phyloP scores from a whole-genome alignment of 2,797 vertebrate genomes.

The Myotis vivesi region DNA sequence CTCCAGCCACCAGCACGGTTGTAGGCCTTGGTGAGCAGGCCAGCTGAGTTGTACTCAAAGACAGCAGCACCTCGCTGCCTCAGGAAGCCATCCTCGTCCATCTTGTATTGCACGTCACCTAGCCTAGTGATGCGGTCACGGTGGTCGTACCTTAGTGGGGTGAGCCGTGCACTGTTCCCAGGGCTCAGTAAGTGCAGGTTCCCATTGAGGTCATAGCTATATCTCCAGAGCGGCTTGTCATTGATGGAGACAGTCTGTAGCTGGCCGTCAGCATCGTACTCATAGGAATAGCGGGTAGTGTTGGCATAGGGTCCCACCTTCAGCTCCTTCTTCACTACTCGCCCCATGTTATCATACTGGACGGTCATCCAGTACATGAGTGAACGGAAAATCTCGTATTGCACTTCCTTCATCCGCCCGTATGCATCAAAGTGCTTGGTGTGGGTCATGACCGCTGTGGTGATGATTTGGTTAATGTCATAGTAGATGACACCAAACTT shows the following conservation, averaged over 20 bases:
- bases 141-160: slow-evolving; percentile 94
- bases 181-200: slow-evolving; percentile 97
- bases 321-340: slow-evolving; percentile 96
- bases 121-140: slow-evolving; percentile 95
- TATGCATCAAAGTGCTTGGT: slow-evolving; percentile 99
- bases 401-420: slow-evolving; percentile 97
- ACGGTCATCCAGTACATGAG: slow-evolving; percentile 99
- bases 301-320: slow-evolving; percentile 99
- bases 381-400: slow-evolving; percentile 98
- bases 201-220: slow-evolving; percentile 98
- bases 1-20: slow-evolving; percentile 93
- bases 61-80: slow-evolving; percentile 93
- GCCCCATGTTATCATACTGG: slow-evolving; percentile 98
- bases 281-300: slow-evolving; percentile 96
- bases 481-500: slow-evolving; percentile 99
- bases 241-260: slow-evolving; percentile 97
- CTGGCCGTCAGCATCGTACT: slow-evolving; percentile 96
- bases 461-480: slow-evolving; percentile 99
- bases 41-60: slow-evolving; percentile 97
- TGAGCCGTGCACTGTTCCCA: slow-evolving; percentile 95
- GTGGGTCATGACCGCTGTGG: slow-evolving; percentile 98
- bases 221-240: slow-evolving; percentile 97
- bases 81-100: slow-evolving; percentile 98
- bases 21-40: slow-evolving; percentile 94
- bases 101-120: slow-evolving; percentile 94